Percentiles rank a stretch among this genome's conserved stretches.
Conservation (phyloP, 2,113 vertebrate species). For the Empidonax traillii region DNA sequence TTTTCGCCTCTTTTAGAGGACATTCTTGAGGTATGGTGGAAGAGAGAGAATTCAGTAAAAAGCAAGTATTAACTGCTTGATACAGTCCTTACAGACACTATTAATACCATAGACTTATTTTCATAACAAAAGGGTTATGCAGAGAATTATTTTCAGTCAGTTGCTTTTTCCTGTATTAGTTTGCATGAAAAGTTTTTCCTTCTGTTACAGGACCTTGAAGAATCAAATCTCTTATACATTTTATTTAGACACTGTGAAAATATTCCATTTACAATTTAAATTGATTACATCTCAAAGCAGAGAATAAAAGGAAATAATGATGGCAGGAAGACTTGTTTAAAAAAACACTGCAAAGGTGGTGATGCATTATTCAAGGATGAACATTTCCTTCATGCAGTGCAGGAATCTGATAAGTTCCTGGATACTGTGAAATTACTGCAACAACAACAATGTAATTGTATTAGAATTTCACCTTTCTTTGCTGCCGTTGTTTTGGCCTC, state of each 20-base stretch:
- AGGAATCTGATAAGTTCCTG: not conserved
- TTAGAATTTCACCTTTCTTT: not conserved
- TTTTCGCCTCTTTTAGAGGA: not conserved
- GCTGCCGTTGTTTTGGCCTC: not conserved
- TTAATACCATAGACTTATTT: not conserved
- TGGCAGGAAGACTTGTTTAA: not conserved
- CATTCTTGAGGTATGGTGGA: not conserved
- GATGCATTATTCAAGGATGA: conserved; percentile 25
- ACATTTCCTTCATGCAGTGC: not conserved
- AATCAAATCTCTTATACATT: not conserved
- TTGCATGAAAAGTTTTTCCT: not conserved
- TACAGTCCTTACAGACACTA: not conserved
- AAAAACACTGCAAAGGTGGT: not conserved
- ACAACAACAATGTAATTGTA: not conserved
- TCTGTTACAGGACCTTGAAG: not conserved
- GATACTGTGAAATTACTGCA: not conserved
- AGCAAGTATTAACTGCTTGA: not conserved
- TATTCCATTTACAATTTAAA: conserved; percentile 4
- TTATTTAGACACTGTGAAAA: conserved; percentile 4
- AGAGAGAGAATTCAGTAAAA: not conserved
- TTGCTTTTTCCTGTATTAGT: not conserved
- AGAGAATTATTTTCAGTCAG: not conserved
- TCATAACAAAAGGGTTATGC: not conserved
- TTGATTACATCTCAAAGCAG: not conserved
- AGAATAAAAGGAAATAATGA: conserved; percentile 4